Conservation (phyloP, 2,888 invertebrate genomes). For the Mythimna loreyi region DNA sequence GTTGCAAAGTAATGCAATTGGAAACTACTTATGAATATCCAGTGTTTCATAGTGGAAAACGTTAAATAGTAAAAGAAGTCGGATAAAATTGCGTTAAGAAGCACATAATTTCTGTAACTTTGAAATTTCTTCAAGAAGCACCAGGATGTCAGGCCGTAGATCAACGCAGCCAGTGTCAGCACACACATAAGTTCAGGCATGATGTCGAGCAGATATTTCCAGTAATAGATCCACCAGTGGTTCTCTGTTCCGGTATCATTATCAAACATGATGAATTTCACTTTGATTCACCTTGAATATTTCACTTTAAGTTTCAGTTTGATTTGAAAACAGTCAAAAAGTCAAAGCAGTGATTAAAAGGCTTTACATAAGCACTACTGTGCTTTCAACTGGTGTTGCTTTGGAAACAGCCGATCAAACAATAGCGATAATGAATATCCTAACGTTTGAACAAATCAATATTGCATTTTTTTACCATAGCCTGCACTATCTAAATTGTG, state of each 20-base stretch:
- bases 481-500: neutral
- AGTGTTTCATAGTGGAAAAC: too few species aligned
- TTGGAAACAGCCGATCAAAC: neutral
- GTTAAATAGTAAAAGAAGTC: neutral
- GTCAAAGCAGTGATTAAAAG: neutral
- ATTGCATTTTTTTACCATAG: too few species aligned
- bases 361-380: neutral
- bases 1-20: neutral
- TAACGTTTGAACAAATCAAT: neutral
- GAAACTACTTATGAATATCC: neutral
- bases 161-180: neutral
- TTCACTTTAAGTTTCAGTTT: too few species aligned
- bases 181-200: fast-evolving
- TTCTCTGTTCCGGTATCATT: neutral
- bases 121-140: conserved; percentile 4
- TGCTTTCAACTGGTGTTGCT: neutral
- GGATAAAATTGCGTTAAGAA: conserved; percentile 11
- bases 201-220: fast-evolving
- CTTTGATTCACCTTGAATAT: neutral
- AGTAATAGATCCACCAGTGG: too few species aligned
- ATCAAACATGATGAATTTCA: neutral
- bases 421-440: neutral
- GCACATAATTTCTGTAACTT: conserved; percentile 14
- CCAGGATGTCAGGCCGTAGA: conserved; percentile 23
- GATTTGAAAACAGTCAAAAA: too few species aligned